Evolutionary conservation across 2,797 vertebrate species (phyloP).

Genomic region (Dicrostonyx torquatus): DNA sequence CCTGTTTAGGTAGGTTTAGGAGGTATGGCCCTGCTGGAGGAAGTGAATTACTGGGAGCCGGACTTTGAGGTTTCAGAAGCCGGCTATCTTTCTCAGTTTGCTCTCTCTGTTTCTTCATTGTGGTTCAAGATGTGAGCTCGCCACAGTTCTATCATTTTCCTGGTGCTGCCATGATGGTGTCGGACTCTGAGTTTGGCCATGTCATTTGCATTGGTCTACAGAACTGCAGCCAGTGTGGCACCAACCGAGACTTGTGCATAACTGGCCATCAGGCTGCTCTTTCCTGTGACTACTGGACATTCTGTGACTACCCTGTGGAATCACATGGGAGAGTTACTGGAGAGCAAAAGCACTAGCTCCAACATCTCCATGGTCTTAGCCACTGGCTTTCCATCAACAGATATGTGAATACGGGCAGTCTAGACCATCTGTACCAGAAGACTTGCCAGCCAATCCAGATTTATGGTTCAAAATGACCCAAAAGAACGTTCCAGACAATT

Average conservation of each 20-base stretch:
- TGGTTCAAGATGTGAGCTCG: background rate
- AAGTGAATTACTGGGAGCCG: background rate
- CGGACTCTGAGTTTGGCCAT: background rate
- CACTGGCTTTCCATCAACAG: background rate
- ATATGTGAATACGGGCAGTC: background rate
- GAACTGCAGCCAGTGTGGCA: background rate
- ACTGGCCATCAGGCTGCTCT: background rate
- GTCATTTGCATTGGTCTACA: background rate
- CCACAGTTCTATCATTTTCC: background rate
- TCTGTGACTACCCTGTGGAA: background rate
- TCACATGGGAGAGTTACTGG: background rate
- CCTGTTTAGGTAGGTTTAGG: background rate
- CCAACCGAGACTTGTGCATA: background rate
- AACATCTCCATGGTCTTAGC: background rate
- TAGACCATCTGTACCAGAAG: background rate
- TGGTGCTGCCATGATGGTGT: background rate
- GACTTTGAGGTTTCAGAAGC: background rate
- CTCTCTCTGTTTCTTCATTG: background rate
- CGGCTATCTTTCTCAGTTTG: background rate
- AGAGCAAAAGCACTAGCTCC: background rate
- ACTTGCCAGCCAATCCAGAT: background rate
- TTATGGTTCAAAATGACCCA: background rate
- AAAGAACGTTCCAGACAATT: background rate
- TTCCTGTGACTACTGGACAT: background rate
- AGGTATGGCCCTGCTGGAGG: background rate